Percentiles rank a stretch among this genome's conserved stretches.
phyloP scores from a whole-genome alignment of 2,113 vertebrate species.

The Oxyura jamaicensis region DNA sequence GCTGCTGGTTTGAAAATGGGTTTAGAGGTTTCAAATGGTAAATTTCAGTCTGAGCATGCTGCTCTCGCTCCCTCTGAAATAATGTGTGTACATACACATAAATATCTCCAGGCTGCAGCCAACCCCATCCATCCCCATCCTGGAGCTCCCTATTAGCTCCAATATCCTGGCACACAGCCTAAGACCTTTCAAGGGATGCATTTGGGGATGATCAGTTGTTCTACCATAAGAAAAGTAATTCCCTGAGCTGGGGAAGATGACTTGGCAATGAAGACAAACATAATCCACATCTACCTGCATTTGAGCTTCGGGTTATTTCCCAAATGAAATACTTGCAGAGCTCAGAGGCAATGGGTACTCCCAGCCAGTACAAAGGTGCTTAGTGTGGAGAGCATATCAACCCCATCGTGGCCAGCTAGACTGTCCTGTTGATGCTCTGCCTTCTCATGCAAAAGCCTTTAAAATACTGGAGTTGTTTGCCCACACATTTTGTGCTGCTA shows the following conservation, averaged over 20 bases:
- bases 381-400: not conserved
- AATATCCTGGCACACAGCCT: not conserved
- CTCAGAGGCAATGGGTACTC: not conserved
- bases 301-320: not conserved
- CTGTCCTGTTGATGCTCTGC: not conserved
- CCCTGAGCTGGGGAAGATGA: not conserved
- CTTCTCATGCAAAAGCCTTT: not conserved
- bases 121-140: not conserved
- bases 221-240: not conserved
- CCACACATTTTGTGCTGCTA: not conserved
- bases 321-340: not conserved
- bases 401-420: rapidly evolving
- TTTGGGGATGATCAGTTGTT: not conserved
- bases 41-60: not conserved
- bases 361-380: not conserved
- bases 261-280: not conserved
- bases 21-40: not conserved
- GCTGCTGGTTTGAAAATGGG: not conserved
- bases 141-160: constrained; percentile 2
- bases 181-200: constrained; percentile 4
- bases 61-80: not conserved
- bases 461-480: not conserved
- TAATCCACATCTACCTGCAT: not conserved
- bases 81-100: not conserved
- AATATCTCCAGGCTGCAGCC: constrained; percentile 28